phyloP scores from a whole-genome alignment of 2,797 vertebrate species.

The Rhadinocentrus ornatus region DNA sequence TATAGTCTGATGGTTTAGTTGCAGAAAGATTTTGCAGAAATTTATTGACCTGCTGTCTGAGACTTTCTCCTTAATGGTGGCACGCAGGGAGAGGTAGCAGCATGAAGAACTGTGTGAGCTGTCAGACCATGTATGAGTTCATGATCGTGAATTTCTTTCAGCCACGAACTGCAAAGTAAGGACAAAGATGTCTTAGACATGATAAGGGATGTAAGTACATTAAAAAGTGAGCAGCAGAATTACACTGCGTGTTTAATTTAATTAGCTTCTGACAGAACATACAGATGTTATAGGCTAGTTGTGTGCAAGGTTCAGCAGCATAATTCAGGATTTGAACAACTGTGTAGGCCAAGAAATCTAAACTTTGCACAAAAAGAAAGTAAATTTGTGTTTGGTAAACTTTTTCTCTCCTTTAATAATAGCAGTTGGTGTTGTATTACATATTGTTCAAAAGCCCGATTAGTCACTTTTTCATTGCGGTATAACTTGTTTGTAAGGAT shows the following conservation, averaged over 20 bases:
- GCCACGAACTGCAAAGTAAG: background rate
- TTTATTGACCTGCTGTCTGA: slow-evolving; percentile 8
- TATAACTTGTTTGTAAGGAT: too few relatives aligned
- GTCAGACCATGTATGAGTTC: background rate
- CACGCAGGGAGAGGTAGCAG: background rate
- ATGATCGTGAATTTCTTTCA: background rate
- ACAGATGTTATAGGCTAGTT: background rate
- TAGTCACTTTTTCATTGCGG: too few relatives aligned
- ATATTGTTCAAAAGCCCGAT: too few relatives aligned
- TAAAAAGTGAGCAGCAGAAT: background rate
- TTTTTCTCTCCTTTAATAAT: too few relatives aligned
- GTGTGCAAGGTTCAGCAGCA: too few relatives aligned
- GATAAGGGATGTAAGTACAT: background rate
- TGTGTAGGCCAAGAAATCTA: background rate
- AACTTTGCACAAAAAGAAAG: too few relatives aligned
- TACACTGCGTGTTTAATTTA: too few relatives aligned
- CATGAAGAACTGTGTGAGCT: background rate
- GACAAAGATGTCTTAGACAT: background rate
- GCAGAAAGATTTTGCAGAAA: slow-evolving; percentile 7
- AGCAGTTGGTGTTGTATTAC: too few relatives aligned
- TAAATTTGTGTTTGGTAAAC: too few relatives aligned
- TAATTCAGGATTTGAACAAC: too few relatives aligned
- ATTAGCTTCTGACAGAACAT: background rate
- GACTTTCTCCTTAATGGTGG: background rate
- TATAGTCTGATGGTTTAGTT: background rate